Percentiles rank a stretch among this genome's conserved stretches.
These are phyloP conservation scores for Melipona beecheii DNA, from an alignment of 2,888 invertebrate species.

Conservation along the genomic window DNA sequence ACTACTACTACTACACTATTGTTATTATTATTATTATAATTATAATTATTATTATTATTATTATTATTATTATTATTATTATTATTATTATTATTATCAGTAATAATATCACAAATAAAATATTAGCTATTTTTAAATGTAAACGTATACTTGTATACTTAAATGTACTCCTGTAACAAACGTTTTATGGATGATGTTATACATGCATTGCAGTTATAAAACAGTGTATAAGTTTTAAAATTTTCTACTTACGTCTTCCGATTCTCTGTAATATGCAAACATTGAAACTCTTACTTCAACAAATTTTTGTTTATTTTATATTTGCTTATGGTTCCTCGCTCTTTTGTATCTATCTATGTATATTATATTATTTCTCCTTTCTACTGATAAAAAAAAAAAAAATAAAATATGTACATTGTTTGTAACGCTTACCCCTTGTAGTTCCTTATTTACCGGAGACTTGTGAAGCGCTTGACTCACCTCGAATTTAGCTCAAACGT, in stretches of 20 bases:
- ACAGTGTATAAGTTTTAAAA: constrained; percentile 40
- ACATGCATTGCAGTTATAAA: constrained; percentile 32
- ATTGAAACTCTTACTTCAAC: neutral
- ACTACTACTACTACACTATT: too few relatives aligned
- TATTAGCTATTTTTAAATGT: constrained; percentile 70
- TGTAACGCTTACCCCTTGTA: constrained; percentile 17
- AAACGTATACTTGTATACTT: constrained; percentile 66
- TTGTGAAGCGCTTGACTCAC: neutral
- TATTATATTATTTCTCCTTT: neutral
- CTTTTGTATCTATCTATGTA: neutral
- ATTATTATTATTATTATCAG: constrained; percentile 29
- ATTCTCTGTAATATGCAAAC: constrained; percentile 48
- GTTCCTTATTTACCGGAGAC: neutral
- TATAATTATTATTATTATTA: constrained; percentile 30
- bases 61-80: constrained; percentile 1
- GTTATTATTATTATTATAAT: constrained; percentile 17
- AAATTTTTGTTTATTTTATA: neutral
- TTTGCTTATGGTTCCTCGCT: neutral
- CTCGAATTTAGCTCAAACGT: constrained; percentile 3
- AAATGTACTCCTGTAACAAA: constrained; percentile 72
- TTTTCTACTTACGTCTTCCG: constrained; percentile 59
- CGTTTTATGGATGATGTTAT: constrained; percentile 68
- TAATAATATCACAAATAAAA: constrained; percentile 49
- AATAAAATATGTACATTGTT: constrained; percentile 16
- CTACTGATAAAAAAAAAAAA: neutral